Conservation (phyloP, 2,797 vertebrate species). For the Gymnothorax reevesii region DNA sequence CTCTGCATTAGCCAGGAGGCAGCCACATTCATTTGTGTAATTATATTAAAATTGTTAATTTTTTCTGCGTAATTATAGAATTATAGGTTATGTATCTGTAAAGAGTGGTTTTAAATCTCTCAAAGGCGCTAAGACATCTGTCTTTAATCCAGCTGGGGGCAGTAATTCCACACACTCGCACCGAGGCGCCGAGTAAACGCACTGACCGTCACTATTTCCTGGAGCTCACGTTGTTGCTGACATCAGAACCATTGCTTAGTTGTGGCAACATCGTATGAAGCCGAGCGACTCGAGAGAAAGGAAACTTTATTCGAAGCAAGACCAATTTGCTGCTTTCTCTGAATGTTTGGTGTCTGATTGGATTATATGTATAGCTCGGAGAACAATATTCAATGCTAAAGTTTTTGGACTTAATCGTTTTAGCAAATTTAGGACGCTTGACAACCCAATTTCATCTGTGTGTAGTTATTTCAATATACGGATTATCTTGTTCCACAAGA, state of each 20-base stretch:
- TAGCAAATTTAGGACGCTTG: constrained; percentile 48
- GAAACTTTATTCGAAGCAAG: constrained; percentile 64
- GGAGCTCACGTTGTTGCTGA: constrained; percentile 67
- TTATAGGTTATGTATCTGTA: not conserved
- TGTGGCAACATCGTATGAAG: constrained; percentile 45
- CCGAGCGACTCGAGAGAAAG: constrained; percentile 45
- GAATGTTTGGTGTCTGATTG: constrained; percentile 38
- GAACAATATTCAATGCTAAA: constrained; percentile 26
- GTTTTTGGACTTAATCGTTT: constrained; percentile 36
- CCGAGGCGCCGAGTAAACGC: not conserved
- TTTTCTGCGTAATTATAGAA: too few relatives aligned
- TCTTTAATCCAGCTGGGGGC: not conserved
- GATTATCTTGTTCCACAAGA: constrained; percentile 58
- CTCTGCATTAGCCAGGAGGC: too few relatives aligned
- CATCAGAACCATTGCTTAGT: constrained; percentile 66
- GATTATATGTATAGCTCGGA: constrained; percentile 52
- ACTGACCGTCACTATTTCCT: constrained; percentile 71
- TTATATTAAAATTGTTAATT: too few relatives aligned
- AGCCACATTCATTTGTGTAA: too few relatives aligned
- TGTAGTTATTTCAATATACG: constrained; percentile 64
- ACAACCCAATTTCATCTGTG: constrained; percentile 38
- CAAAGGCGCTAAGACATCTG: too few relatives aligned
- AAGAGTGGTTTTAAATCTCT: too few relatives aligned
- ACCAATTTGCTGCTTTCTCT: not conserved
- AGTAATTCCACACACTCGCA: constrained; percentile 1